These are phyloP conservation scores for Rousettus leschenaultii DNA, from an alignment of 2,113 vertebrate genomes.

Conservation along the genomic window DNA sequence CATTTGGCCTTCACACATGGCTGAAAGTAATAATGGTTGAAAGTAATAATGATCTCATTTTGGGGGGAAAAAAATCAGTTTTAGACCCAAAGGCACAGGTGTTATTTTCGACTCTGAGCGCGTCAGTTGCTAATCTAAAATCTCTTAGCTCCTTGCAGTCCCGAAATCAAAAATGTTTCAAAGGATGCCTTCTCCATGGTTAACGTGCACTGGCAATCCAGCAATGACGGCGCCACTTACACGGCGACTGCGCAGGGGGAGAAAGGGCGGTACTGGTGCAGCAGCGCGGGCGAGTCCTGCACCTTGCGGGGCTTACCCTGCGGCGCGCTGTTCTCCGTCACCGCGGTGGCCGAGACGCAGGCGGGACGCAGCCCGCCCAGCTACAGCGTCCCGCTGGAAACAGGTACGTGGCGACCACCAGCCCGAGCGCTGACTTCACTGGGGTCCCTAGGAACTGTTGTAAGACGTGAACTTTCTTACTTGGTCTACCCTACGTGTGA, in stretches of 20 bases:
- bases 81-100: background rate
- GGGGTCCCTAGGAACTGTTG: background rate
- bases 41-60: background rate
- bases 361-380: conserved; percentile 90
- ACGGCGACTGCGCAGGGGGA: conserved; percentile 82
- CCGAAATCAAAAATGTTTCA: conserved; percentile 89
- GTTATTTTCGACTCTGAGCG: background rate
- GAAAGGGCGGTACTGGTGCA: conserved; percentile 81
- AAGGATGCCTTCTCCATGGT: conserved; percentile 80
- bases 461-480: background rate
- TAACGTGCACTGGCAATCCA: conserved; percentile 83
- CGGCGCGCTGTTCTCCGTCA: conserved; percentile 87
- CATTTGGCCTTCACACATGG: background rate
- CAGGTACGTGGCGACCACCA: conserved; percentile 80
- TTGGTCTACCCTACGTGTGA: background rate
- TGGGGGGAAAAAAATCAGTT: background rate
- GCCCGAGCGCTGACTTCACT: rapidly evolving
- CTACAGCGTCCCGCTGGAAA: conserved; percentile 89
- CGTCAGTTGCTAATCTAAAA: conserved; percentile 40
- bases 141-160: conserved; percentile 90
- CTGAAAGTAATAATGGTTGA: background rate
- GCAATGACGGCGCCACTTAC: conserved; percentile 85
- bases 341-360: conserved; percentile 82
- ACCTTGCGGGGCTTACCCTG: conserved; percentile 86
- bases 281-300: conserved; percentile 81